Evolutionary conservation across 2,797 vertebrate genomes (phyloP).

Genomic region (Oophaga sylvatica): DNA sequence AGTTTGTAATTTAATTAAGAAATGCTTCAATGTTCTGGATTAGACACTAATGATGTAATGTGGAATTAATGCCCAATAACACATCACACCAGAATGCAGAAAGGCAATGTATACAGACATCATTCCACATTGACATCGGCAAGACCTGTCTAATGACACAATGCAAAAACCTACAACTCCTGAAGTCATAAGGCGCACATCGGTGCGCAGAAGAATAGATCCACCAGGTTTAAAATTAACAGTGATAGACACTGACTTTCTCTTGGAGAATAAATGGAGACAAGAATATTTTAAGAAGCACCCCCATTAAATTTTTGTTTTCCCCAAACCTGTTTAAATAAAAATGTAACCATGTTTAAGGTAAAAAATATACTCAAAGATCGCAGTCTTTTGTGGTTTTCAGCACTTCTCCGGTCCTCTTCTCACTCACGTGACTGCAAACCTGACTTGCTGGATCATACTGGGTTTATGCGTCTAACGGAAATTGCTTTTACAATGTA

Average conservation of each 20-base stretch:
- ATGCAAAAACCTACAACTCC: neutral
- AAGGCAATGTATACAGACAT: neutral
- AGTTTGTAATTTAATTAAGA: slow-evolving; percentile 33
- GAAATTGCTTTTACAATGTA: too few relatives aligned
- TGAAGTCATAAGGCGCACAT: neutral
- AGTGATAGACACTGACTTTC: neutral
- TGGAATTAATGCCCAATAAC: neutral
- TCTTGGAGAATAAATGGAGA: neutral
- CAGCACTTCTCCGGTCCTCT: too few relatives aligned
- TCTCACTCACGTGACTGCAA: too few relatives aligned
- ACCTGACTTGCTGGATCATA: too few relatives aligned
- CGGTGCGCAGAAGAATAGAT: neutral
- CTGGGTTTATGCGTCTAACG: too few relatives aligned
- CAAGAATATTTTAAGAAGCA: neutral
- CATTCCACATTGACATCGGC: neutral
- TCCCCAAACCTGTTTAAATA: too few relatives aligned
- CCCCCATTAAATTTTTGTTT: too few relatives aligned
- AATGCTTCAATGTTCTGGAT: slow-evolving; percentile 12
- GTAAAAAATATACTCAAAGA: too few relatives aligned
- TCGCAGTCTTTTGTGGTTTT: too few relatives aligned
- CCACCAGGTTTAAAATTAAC: neutral
- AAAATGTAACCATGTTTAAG: too few relatives aligned
- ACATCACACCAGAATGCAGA: neutral
- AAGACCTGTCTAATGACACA: neutral
- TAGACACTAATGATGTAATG: slow-evolving; percentile 21